Evolutionary conservation across 2,113 vertebrate genomes (phyloP).

Genomic region (Dicrurus megarhynchus): DNA sequence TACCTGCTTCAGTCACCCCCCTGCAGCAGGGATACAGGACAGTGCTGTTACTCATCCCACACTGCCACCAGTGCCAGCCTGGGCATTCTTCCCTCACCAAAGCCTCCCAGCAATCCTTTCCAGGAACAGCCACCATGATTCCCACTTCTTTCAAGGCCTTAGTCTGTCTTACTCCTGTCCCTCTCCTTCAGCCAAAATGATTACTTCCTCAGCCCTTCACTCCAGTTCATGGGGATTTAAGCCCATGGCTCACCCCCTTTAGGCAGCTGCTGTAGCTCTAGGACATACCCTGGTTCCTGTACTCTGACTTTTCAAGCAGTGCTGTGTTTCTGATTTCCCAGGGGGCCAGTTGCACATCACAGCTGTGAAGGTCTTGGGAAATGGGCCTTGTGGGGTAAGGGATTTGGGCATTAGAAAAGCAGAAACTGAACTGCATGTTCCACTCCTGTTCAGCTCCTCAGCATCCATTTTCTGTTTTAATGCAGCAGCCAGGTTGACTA

Average conservation of each 20-base stretch:
- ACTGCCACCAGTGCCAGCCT: neutral
- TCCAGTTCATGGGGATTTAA: neutral
- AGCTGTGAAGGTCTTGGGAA: neutral
- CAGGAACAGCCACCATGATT: neutral
- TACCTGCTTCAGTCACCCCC: neutral
- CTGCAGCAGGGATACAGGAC: neutral
- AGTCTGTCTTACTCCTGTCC: neutral
- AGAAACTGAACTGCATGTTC: neutral
- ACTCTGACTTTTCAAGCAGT: neutral
- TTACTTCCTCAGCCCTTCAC: neutral
- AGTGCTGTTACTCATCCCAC: neutral
- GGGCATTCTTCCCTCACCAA: neutral
- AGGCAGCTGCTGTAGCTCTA: neutral
- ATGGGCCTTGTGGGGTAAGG: neutral
- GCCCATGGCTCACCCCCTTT: neutral
- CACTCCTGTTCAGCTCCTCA: neutral
- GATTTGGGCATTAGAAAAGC: neutral
- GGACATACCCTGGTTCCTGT: neutral
- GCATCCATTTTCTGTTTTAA: neutral
- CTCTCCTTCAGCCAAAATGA: neutral
- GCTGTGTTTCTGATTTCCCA: neutral
- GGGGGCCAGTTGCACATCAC: neutral
- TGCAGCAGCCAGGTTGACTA: neutral
- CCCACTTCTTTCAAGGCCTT: neutral
- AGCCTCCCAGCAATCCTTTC: accelerated